Conservation (phyloP, 2,888 invertebrate genomes). For the Epistrophe eligans region DNA sequence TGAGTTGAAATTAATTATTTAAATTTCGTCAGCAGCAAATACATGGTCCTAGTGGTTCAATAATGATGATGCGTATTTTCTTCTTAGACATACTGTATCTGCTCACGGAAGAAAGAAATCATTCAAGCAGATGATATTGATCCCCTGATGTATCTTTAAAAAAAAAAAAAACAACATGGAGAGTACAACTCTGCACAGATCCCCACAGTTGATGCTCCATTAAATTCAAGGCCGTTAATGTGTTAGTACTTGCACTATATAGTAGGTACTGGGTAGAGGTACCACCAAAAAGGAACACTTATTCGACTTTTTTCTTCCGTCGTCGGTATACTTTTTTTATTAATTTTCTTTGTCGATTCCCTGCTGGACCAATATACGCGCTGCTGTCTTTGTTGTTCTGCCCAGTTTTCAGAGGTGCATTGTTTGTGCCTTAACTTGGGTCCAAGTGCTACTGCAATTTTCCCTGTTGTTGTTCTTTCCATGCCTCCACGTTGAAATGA, state of each 20-base stretch:
- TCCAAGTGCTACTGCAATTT: conserved; percentile 30
- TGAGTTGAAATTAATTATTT: too few species aligned
- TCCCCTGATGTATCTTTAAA: conserved; percentile 31
- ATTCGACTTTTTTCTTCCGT: conserved; percentile 25
- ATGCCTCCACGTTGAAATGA: conserved; percentile 36
- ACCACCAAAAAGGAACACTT: conserved; percentile 4
- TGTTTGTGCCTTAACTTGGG: conserved; percentile 32
- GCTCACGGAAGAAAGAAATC: neutral
- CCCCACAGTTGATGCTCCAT: conserved; percentile 45
- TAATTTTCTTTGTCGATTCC: conserved; percentile 24
- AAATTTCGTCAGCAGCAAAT: too few species aligned
- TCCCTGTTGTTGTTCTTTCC: conserved; percentile 26
- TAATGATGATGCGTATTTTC: neutral
- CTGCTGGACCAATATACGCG: conserved; percentile 37
- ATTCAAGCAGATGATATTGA: conserved; percentile 61
- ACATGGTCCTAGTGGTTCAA: too few species aligned
- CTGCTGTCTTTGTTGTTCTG: conserved; percentile 46
- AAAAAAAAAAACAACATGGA: conserved; percentile 6
- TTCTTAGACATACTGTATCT: conserved; percentile 40
- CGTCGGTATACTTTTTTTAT: neutral
- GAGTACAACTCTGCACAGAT: conserved; percentile 6
- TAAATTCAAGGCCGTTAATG: conserved; percentile 64
- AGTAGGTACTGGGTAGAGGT: too few species aligned
- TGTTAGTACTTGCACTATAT: conserved; percentile 42
- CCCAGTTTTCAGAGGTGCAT: conserved; percentile 38